Evolutionary conservation across 1,140 invertebrate species (phyloP), one percentile per base, ranked within the genome.

Genomic region (Sitobion miscanthi): DNA sequence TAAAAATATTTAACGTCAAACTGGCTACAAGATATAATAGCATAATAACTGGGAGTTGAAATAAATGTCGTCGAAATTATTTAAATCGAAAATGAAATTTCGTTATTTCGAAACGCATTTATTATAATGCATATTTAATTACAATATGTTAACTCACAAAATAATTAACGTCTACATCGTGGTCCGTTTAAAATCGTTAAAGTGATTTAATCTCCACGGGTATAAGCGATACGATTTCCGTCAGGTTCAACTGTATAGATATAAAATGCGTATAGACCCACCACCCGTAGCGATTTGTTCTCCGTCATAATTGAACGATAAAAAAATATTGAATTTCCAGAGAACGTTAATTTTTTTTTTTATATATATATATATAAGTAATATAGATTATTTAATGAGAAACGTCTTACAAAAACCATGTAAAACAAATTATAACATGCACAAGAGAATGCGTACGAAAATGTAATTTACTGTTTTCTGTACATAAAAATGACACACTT

Each of bases 241-340:
- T 87, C 83, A 42, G 83, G 83, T 47, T 83, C 42, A 86, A 47
- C 42, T 42, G 3, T 47, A 77, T 35, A 17, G 14, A 17, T 17
- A 77, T 77, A 77, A 17, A n/a, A 35, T 77, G n/a, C 14, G 62
- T n/a, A 69, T 69, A 77, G 62, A 47, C 23, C 42, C 3, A 30
- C 42, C 85, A n/a, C 85, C 85, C 11, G 85, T 47, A 30, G 85
- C n/a, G 85, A 42, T 30, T n/a, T 47, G 17, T 49, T 87, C 42
- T 85, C 42, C n/a, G 30, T 77, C 30, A 77, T 77, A 77, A 77
- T 77, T 77, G 62, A 77, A 77, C n/a, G 62, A 77, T 35, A 30
- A 77, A 77, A 77, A 77, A 77, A 77, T 77, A 77, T 77, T 77
- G 17, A n/a, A 77, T 77, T 77, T 77, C 17, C 62, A 77, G 62